Percentiles rank a stretch among this genome's conserved stretches.
Conservation (phyloP, 64 coral and sea anemone genomes). For the Dendronephthya gigantea region DNA sequence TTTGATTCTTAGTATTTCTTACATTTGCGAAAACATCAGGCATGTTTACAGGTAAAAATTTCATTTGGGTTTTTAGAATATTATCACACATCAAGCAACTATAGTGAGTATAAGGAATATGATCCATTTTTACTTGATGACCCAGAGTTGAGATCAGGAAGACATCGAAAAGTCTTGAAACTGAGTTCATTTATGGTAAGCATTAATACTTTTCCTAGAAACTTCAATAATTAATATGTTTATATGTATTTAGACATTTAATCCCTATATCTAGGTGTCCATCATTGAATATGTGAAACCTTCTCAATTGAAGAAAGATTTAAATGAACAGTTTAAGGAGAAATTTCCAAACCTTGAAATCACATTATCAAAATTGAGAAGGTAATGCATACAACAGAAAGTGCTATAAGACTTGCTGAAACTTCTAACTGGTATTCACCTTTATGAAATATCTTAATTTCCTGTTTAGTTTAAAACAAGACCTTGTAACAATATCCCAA, state of each 20-base stretch:
- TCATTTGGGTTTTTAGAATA: not conserved
- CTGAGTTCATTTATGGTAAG: slow-evolving; percentile 86
- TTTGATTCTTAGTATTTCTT: no score
- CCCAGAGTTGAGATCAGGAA: slow-evolving; percentile 84
- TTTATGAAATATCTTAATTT: not conserved
- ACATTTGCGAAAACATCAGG: no score
- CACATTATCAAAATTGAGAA: slow-evolving; percentile 86
- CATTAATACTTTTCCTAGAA: no score
- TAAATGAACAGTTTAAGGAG: slow-evolving; percentile 96
- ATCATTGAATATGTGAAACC: slow-evolving; percentile 83
- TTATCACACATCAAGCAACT: slow-evolving; percentile 9
- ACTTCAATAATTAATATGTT: not conserved
- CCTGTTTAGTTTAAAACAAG: slow-evolving; percentile 47
- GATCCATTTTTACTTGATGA: slow-evolving; percentile 76
- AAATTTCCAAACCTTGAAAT: slow-evolving; percentile 92
- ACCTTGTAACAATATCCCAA: slow-evolving; percentile 39
- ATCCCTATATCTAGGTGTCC: slow-evolving; percentile 49
- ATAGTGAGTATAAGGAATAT: slow-evolving; percentile 20
- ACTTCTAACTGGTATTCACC: no score
- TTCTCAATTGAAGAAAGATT: slow-evolving; percentile 91
- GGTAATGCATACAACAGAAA: no score
- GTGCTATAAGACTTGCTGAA: not conserved
- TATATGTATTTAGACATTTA: not conserved
- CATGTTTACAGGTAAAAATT: not conserved
- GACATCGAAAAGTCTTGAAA: slow-evolving; percentile 76